These are phyloP conservation scores for Pantelozetes paolii DNA, from an alignment of 2,888 invertebrate species.

Conservation along the genomic window DNA sequence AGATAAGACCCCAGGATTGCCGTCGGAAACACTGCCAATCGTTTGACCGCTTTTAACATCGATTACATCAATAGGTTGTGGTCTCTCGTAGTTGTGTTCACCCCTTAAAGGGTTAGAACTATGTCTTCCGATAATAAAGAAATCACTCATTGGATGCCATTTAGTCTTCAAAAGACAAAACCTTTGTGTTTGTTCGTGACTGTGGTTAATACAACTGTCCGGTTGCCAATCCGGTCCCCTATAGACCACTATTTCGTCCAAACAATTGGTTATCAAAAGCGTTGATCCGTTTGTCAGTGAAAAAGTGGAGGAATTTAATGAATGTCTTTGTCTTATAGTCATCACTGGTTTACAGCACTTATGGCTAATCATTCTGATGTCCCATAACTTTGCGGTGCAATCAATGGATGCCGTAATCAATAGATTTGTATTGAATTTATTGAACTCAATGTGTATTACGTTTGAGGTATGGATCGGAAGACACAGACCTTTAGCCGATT, in stretches of 20 bases:
- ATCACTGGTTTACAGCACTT: conserved; percentile 46
- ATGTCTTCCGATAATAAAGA: conserved; percentile 14
- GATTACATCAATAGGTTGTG: conserved; percentile 13
- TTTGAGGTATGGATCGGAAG: conserved; percentile 39
- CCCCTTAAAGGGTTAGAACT: conserved; percentile 11
- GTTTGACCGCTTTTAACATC: neutral
- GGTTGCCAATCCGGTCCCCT: conserved; percentile 49
- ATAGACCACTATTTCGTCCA: conserved; percentile 50
- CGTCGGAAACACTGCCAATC: neutral
- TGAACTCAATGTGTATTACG: conserved; percentile 42
- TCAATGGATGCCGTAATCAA: conserved; percentile 43
- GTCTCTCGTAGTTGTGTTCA: conserved; percentile 3
- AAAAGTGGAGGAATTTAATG: conserved; percentile 47
- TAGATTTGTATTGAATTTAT: conserved; percentile 39
- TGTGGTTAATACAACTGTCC: conserved; percentile 50
- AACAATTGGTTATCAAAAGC: conserved; percentile 51
- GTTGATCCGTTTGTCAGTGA: conserved; percentile 50
- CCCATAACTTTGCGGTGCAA: conserved; percentile 50
- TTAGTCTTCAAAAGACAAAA: conserved; percentile 9
- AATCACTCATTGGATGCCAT: conserved; percentile 27
- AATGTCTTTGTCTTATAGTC: conserved; percentile 31
- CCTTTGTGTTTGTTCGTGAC: conserved; percentile 48
- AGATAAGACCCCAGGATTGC: conserved; percentile 8
- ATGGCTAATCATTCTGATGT: conserved; percentile 49
- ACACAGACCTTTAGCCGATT: neutral